Evolutionary conservation across 2,797 vertebrate species (phyloP).

Genomic region (Spheniscus humboldti): DNA sequence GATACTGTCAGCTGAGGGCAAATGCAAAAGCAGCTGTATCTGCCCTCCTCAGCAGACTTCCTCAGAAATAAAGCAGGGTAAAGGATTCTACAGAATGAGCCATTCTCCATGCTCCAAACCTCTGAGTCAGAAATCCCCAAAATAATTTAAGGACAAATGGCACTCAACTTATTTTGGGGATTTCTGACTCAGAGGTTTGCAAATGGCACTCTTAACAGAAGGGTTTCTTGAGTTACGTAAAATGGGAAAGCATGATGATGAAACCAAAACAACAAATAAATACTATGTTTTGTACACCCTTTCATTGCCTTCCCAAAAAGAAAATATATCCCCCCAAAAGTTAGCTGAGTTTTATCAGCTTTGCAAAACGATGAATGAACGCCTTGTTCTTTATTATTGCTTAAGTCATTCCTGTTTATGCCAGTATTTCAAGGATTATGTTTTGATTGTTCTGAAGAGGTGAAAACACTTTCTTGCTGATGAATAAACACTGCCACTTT

Average conservation of each 20-base stretch:
- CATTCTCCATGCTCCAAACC: background rate
- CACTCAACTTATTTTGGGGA: background rate
- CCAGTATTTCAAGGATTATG: constrained; percentile 77
- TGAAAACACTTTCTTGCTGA: constrained; percentile 73
- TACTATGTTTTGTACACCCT: constrained; percentile 1
- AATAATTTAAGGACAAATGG: background rate
- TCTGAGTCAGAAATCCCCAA: background rate
- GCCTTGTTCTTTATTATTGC: constrained; percentile 76
- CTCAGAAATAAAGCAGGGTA: background rate
- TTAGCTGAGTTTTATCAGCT: constrained; percentile 70
- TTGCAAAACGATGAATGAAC: constrained; percentile 71
- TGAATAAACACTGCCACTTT: constrained; percentile 77
- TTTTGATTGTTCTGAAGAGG: constrained; percentile 75
- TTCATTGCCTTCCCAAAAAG: constrained; percentile 29
- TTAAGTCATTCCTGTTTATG: constrained; percentile 73
- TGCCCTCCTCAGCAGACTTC: background rate
- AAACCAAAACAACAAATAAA: constrained; percentile 1
- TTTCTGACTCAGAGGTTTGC: background rate
- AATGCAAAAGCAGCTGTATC: background rate
- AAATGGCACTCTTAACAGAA: background rate
- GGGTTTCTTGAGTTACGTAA: background rate
- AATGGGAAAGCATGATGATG: background rate
- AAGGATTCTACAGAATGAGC: background rate
- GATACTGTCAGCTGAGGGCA: background rate
- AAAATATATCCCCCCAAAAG: constrained; percentile 50